A percentile compares a stretch with the other conserved stretches of the same genome.
These are phyloP conservation scores for Dynastes maya DNA, from an alignment of 2,888 invertebrate species.

Conservation along the genomic window DNA sequence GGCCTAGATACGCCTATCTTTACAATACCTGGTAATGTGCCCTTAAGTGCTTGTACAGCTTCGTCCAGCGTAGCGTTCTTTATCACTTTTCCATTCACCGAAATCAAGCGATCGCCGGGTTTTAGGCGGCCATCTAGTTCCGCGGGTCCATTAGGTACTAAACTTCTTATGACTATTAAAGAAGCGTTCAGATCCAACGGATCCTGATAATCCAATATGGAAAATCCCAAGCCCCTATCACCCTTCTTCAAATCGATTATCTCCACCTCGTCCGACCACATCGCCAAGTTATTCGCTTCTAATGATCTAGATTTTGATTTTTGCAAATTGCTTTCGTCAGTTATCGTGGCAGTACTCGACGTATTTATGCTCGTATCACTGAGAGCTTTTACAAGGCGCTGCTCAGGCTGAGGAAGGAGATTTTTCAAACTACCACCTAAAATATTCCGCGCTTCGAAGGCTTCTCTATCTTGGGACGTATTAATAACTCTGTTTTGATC, in stretches of 20 bases:
- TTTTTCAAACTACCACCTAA: constrained; percentile 91
- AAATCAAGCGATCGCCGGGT: constrained; percentile 92
- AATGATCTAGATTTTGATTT: constrained; percentile 90
- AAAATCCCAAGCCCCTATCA: constrained; percentile 97
- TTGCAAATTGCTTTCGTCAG: constrained; percentile 77
- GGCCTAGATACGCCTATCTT: constrained; percentile 94
- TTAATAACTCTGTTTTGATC: constrained; percentile 81
- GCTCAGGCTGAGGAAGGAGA: constrained; percentile 73
- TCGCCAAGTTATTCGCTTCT: constrained; percentile 95
- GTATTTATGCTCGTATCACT: constrained; percentile 95
- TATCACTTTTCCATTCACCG: constrained; percentile 92
- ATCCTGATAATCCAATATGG: constrained; percentile 98
- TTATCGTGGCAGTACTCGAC: constrained; percentile 87
- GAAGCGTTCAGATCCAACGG: constrained; percentile 95
- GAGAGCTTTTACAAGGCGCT: constrained; percentile 88
- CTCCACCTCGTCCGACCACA: constrained; percentile 97
- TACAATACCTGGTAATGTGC: constrained; percentile 92
- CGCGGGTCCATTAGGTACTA: constrained; percentile 98
- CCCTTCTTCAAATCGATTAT: constrained; percentile 94
- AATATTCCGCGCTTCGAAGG: constrained; percentile 86
- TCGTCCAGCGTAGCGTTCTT: constrained; percentile 94
- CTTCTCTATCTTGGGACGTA: constrained; percentile 84
- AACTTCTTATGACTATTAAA: constrained; percentile 88
- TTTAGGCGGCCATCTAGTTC: constrained; percentile 94
- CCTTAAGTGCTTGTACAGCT: constrained; percentile 96